These are phyloP conservation scores for Gopherus flavomarginatus DNA, from an alignment of 2,113 vertebrate species.

Conservation along the genomic window DNA sequence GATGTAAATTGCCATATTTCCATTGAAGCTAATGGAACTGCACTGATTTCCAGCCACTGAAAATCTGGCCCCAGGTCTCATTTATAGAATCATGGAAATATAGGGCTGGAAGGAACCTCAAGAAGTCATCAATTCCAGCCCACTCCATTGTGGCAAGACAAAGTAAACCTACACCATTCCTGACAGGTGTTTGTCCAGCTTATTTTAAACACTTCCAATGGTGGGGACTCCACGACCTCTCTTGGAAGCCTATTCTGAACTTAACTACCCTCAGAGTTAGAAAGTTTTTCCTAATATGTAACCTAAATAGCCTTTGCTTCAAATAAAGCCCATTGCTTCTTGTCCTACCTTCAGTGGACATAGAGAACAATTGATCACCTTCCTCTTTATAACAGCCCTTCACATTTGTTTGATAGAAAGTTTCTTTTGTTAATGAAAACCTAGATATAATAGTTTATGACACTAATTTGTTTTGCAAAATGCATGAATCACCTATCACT, in stretches of 20 bases:
- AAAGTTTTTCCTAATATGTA: neutral
- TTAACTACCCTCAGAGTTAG: neutral
- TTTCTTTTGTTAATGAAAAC: slow-evolving; percentile 74
- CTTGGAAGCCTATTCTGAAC: neutral
- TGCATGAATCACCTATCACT: slow-evolving; percentile 69
- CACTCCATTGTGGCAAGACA: neutral
- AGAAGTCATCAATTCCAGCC: neutral
- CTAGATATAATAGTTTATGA: slow-evolving; percentile 75
- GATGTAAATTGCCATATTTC: slow-evolving; percentile 51
- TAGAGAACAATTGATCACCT: neutral
- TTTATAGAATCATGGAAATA: neutral
- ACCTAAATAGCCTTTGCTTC: neutral
- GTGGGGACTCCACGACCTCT: neutral
- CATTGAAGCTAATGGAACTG: slow-evolving; percentile 26
- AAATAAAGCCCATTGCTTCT: too few species aligned
- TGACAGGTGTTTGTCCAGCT: neutral
- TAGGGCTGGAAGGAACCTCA: neutral
- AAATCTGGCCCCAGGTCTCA: slow-evolving; percentile 34
- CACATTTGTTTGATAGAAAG: slow-evolving; percentile 40
- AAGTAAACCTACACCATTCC: neutral
- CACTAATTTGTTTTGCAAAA: slow-evolving; percentile 78
- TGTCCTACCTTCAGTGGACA: neutral
- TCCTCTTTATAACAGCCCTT: neutral
- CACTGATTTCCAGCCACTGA: slow-evolving; percentile 49
- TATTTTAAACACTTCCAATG: neutral